Percentiles rank a stretch among this genome's conserved stretches.
These are phyloP conservation scores for Odobenus rosmarus DNA, from an alignment of 2,113 vertebrate genomes.

Conservation along the genomic window DNA sequence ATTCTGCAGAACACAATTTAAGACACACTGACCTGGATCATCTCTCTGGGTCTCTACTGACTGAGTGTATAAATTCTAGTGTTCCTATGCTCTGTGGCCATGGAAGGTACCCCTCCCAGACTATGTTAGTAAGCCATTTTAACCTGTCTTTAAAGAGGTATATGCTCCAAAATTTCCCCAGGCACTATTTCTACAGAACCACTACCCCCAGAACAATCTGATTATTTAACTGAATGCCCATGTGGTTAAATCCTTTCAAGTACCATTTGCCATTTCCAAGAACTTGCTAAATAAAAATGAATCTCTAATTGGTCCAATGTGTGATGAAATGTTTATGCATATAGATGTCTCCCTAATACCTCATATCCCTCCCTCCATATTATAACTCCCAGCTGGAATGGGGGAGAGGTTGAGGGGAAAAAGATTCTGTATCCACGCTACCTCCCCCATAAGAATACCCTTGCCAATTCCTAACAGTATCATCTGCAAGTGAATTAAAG, in stretches of 20 bases:
- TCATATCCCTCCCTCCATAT: neutral
- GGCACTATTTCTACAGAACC: neutral
- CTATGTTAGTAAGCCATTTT: neutral
- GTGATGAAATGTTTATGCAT: neutral
- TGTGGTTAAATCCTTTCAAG: constrained; percentile 1
- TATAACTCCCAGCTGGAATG: neutral
- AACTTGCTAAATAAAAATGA: neutral
- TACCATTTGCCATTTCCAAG: neutral
- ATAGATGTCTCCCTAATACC: neutral
- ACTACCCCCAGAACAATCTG: neutral
- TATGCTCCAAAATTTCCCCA: neutral
- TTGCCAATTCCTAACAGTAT: neutral
- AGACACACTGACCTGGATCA: neutral
- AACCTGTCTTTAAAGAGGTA: neutral
- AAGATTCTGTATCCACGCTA: neutral
- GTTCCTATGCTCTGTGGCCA: neutral
- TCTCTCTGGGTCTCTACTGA: neutral
- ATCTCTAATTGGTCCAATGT: neutral
- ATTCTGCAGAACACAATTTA: neutral
- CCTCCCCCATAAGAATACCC: neutral
- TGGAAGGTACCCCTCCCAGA: neutral
- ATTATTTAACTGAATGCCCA: neutral
- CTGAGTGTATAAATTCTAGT: neutral
- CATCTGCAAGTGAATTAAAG: neutral
- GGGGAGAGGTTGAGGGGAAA: fast-evolving